These are phyloP conservation scores for Spermophilus dauricus DNA, from an alignment of 2,113 vertebrate genomes.

Conservation along the genomic window DNA sequence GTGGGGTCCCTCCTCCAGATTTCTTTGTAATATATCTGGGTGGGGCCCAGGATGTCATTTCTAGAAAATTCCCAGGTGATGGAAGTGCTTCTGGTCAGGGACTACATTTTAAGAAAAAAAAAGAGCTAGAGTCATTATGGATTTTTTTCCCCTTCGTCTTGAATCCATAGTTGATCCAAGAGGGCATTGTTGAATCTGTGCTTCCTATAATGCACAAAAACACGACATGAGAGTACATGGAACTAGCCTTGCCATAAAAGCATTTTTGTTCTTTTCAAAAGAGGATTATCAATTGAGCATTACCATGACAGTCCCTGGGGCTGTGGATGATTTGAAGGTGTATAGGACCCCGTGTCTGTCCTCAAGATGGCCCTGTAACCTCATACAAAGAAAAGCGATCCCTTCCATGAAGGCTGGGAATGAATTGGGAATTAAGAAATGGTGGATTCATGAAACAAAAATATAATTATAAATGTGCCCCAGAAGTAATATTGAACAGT, in stretches of 20 bases:
- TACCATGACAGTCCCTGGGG: background rate
- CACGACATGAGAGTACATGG: background rate
- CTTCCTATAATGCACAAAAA: background rate
- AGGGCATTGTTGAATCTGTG: background rate
- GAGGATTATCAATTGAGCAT: background rate
- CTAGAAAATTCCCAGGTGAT: background rate
- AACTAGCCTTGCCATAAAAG: background rate
- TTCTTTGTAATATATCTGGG: background rate
- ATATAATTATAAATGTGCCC: background rate
- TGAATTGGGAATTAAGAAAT: constrained; percentile 11
- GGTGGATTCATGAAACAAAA: background rate
- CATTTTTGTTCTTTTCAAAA: background rate
- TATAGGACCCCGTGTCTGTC: background rate
- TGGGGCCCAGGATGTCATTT: background rate
- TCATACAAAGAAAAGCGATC: background rate
- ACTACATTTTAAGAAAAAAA: background rate
- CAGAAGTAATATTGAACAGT: background rate
- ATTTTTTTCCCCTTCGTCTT: constrained; percentile 10
- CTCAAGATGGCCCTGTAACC: background rate
- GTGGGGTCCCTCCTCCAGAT: background rate
- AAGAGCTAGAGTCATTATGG: background rate
- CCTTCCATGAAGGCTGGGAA: background rate
- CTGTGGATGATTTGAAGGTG: background rate
- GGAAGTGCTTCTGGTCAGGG: background rate
- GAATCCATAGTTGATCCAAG: background rate